Evolutionary conservation across 2,797 vertebrate genomes (phyloP), one percentile per base, ranked within the genome.

Genomic region (Sebastolobus altivelis): DNA sequence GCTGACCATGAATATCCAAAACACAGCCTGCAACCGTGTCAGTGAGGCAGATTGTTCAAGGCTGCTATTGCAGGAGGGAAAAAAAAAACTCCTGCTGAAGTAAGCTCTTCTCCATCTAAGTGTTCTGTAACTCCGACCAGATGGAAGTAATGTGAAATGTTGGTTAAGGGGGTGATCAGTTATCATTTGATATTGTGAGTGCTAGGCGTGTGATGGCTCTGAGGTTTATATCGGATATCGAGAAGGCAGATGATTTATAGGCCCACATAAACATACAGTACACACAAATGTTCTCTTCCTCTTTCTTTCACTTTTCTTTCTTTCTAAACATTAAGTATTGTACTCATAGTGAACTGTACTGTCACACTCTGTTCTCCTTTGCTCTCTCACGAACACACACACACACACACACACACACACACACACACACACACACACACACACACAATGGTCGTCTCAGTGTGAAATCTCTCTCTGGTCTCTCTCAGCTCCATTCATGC

Each of bases 401-500:
- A 29, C 60, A 46, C 6, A 33, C 10, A 27, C 61, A 29, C 16
- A 75, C 72, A 29, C 60, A 63, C 40, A 75, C 65, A 75, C 65
- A 72, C 72, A 83, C 71, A 77, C 67, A 76, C 79, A 75, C 31
- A 33, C 33, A 35, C 33, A 46, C 1, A 46, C 6, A 46, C 43
- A 46, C 40, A 81, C 54, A 81, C 16, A 69, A 49, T 31, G 58
- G 52, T 74, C 10, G 38, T 80, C 87, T 76, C 88, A 81, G 85
- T 90, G 86, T 89, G 88, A 92, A 90, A 88, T 88, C 80, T 84
- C 84, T 90, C 85, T 92, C 75, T 84, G 86, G 83, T 90, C 84
- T 85, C 78, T 88, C 90, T 89, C 79, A 84, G 79, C 77, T 88
- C 77, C 77, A 84, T 77, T 82, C 88, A 88, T 87, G 88, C 85